Base-by-base conservation (phyloP, 2,113 vertebrate genomes). In the Gavialis gangeticus region DNA sequence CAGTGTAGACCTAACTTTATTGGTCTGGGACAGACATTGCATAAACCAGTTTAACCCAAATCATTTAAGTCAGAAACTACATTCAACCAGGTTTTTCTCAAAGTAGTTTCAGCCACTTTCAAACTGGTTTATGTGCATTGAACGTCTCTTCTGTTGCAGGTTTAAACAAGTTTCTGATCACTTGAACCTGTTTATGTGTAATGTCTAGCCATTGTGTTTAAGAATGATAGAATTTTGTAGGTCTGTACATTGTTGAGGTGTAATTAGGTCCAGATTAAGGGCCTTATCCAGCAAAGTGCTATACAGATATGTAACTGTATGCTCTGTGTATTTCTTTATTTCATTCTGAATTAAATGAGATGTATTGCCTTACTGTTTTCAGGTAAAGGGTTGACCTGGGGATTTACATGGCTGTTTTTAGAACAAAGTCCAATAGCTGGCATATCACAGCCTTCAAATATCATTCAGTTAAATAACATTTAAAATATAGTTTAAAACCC, bases 401-500 rank as follows among this genome's bases (percentile, higher is more conserved):
- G 21, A 71, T 46, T 67, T 79, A 63, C 64, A 88, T 13, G 12
- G 34, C 13, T 82, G 1, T 3, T 86, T 86, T 58, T 37, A 64
- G 56, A 12, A 15, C 55, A 54, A 46, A 15, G 1, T 73, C 54
- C 80, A 27, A 56, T 77, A 75, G 25, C 18, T 88, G 30, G 24
- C 56, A 37, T 84, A 81, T 84, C 67, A 62, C 12, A 86, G 2
- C 60, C 81, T 84, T 75, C 24, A 81, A 91, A 91, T 58, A 75
- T n/a, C 69, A 0, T 73, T 91, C 67, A 81, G 78, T 30, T 85
- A 60, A 95, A 79, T 28, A 59, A 63, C 37, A 58, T 84, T 81
- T 91, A 63, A 75, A 54, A 10, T 18, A 62, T 86, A 58, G 21
- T 46, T 90, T 87, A 34, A 85, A 93, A 85, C 79, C 28, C 17